Evolutionary conservation across 2,888 invertebrate genomes (phyloP), one percentile per base, ranked within the genome.

Genomic region (Drosophila mimica): DNA sequence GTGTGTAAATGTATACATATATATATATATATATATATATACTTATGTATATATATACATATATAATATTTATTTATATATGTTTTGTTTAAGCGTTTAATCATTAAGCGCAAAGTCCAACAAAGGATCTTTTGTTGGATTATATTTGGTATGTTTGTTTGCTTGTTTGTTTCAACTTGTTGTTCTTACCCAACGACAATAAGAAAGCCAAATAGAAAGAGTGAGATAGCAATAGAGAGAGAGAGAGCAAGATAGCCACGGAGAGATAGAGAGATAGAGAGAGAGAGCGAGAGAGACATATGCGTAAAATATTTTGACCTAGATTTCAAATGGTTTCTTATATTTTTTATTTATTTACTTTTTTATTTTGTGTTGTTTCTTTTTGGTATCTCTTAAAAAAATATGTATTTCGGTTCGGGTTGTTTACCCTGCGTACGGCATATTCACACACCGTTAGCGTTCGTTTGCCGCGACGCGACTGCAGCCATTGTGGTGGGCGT

Each of bases 251-350:
- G 7, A 11, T 48, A 25, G 52, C 7, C 43, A 1, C 20, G 17
- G 52, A 6, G 38, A 0, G n/a, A 7, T 40, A 11, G 31, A 8
- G 34, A 33, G 72, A 7, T n/a, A n/a, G 49, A 28, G 57, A 40
- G 58, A 46, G 28, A 13, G 40, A 65, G 46, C 28, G 57, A 40
- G 58, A 46, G 28, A 9, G 40, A 65, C 51, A 33, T 58, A 70
- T 73, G 76, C 76, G 81, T 89, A 84, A 89, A 88, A 89, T 82
- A 81, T 81, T 83, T 88, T 88, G 88, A 88, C 88, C 88, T 79
- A 88, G 86, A 89, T 88, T 88, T 85, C 73, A 71, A 74, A 79
- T 72, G 61, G 75, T 74, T 81, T 81, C 62, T 65, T 72, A 56
- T 15, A 20, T 67, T 59, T 63, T 54, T 66, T 67, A 63, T 83